Evolutionary conservation across 2,888 invertebrate genomes (phyloP).

Genomic region (Phyllotreta cruciferae): DNA sequence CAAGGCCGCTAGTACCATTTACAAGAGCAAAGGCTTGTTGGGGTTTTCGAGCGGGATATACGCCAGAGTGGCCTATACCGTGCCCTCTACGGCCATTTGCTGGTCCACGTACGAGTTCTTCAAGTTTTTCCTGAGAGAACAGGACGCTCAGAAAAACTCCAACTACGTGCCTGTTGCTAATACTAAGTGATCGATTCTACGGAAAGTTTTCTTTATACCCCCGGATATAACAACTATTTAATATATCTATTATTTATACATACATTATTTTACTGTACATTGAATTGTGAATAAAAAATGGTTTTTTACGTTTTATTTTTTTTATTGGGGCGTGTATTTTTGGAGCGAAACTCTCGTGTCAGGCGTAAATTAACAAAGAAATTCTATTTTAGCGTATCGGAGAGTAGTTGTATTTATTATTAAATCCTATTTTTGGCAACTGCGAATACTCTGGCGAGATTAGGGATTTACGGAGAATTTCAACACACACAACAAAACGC

Average conservation of each 20-base stretch:
- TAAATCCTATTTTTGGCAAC: constrained; percentile 20
- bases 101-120: constrained; percentile 99
- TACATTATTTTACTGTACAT: too few species aligned
- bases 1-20: not conserved
- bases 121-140: constrained; percentile 64
- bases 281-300: too few species aligned
- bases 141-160: not conserved
- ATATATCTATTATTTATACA: too few species aligned
- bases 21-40: constrained; percentile 1
- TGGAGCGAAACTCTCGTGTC: not conserved
- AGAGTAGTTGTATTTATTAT: constrained; percentile 7
- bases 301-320: too few species aligned
- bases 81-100: constrained; percentile 98
- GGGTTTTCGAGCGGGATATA: constrained; percentile 16
- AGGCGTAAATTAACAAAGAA: constrained; percentile 20
- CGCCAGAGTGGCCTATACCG: constrained; percentile 87
- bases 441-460: constrained; percentile 17
- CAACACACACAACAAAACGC: too few species aligned
- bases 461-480: constrained; percentile 5
- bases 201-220: too few species aligned
- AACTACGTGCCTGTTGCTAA: not conserved
- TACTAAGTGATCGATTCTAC: not conserved
- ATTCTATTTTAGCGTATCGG: constrained; percentile 24
- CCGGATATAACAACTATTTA: too few species aligned
- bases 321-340: too few species aligned